phyloP scores from a whole-genome alignment of 2,888 invertebrate genomes.

The Pilophorus perplexus region DNA sequence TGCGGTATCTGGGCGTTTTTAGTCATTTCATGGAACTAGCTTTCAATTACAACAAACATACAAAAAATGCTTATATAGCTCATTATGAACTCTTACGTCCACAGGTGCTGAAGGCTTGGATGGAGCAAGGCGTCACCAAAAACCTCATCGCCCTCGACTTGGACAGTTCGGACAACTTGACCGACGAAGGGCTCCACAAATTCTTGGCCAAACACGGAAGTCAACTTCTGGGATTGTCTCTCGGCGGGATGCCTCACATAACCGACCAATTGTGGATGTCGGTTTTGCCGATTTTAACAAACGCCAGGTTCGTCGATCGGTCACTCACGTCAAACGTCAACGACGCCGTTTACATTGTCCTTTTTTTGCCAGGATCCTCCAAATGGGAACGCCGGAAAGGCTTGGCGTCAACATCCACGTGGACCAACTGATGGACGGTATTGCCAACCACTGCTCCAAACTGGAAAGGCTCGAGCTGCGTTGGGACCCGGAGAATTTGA shows the following conservation, averaged over 20 bases:
- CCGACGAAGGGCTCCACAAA: slow-evolving; percentile 87
- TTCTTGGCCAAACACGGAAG: slow-evolving; percentile 87
- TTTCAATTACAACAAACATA: no score
- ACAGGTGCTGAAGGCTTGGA: slow-evolving; percentile 83
- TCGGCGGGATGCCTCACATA: slow-evolving; percentile 96
- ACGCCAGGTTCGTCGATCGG: slow-evolving; percentile 94
- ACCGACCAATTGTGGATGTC: slow-evolving; percentile 98
- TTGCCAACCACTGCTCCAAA: slow-evolving; percentile 86
- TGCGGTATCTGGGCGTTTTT: no score
- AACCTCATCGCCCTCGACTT: slow-evolving; percentile 85
- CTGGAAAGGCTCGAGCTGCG: slow-evolving; percentile 89
- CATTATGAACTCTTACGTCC: no score
- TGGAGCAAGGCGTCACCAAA: slow-evolving; percentile 75
- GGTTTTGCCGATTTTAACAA: slow-evolving; percentile 84
- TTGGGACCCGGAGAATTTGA: slow-evolving; percentile 98
- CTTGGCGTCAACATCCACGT: slow-evolving; percentile 95
- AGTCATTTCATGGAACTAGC: no score
- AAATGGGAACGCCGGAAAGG: slow-evolving; percentile 96
- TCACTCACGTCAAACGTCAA: no score
- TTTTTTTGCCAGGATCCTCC: slow-evolving; percentile 70
- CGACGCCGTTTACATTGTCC: slow-evolving; percentile 45
- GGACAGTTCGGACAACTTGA: slow-evolving; percentile 91
- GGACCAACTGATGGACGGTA: slow-evolving; percentile 96
- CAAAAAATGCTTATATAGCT: no score
- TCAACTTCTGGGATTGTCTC: slow-evolving; percentile 80